These are phyloP conservation scores for Ectobius pallidus DNA, from an alignment of 2,888 invertebrate species.

Conservation along the genomic window DNA sequence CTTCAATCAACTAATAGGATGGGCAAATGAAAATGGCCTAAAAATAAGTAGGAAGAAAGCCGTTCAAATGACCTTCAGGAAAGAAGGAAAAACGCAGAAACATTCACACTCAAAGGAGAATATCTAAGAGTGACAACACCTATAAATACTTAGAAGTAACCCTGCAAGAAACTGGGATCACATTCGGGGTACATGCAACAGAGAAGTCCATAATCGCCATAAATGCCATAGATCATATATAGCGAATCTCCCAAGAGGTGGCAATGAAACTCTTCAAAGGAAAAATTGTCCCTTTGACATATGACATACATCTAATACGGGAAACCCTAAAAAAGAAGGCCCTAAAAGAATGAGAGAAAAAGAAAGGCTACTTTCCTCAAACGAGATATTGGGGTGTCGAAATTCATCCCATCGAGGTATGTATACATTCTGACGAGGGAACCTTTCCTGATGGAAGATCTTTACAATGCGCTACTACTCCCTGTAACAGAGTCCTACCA, in stretches of 20 bases:
- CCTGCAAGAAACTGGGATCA: background rate
- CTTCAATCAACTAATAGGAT: background rate
- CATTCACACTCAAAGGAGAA: background rate
- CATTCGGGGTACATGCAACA: background rate
- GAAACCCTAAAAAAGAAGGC: background rate
- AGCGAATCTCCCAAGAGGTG: background rate
- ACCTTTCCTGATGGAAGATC: conserved; percentile 2
- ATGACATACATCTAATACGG: background rate
- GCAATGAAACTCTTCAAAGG: conserved; percentile 4
- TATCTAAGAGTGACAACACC: background rate
- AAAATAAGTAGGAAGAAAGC: background rate
- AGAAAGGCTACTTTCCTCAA: background rate
- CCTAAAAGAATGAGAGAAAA: background rate
- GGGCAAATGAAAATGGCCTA: background rate
- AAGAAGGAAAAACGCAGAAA: background rate
- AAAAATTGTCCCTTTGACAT: conserved; percentile 9
- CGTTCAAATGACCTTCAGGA: background rate
- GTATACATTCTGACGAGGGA: background rate
- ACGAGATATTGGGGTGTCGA: background rate
- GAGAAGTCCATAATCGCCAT: background rate
- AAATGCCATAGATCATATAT: background rate
- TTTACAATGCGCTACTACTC: background rate
- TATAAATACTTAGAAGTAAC: background rate
- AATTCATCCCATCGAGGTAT: background rate
- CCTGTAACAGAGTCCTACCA: background rate